A percentile compares a stretch with the other conserved stretches of the same genome.
phyloP scores from a whole-genome alignment of 1,140 invertebrate species.

The Aphis gossypii region DNA sequence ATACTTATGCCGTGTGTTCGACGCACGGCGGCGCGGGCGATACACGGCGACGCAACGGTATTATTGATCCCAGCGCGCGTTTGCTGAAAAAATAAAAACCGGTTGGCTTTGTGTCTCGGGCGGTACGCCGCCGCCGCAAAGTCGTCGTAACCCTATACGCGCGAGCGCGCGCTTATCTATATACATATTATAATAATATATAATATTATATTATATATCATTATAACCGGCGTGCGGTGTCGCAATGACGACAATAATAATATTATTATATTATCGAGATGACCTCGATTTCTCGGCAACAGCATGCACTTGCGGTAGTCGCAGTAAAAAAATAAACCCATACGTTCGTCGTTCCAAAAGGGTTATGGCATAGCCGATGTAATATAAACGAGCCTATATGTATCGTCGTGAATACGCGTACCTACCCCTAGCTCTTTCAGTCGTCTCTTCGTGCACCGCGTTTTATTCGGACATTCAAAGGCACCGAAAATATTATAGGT shows the following conservation, averaged over 20 bases:
- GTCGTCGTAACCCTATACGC: slow-evolving; percentile 44
- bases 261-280: not conserved
- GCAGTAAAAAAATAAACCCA: not conserved
- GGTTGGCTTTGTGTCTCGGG: slow-evolving; percentile 50
- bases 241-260: not conserved
- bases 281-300: not conserved
- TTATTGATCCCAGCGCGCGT: slow-evolving; percentile 14
- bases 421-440: not conserved
- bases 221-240: not conserved
- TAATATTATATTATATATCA: not conserved
- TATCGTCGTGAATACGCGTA: not conserved
- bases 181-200: not conserved
- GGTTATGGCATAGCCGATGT: not conserved
- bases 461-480: not conserved
- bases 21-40: not conserved
- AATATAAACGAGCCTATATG: no score
- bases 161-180: not conserved
- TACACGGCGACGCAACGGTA: not conserved
- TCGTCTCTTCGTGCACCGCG: no score
- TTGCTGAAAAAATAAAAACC: slow-evolving; percentile 35
- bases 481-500: not conserved
- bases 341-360: not conserved
- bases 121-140: slow-evolving; percentile 32
- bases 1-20: not conserved
- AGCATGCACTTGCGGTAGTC: not conserved